Evolutionary conservation across 35 echinoderm and acorn worm species (phyloP).

Genomic region (Stichopus chloronotus): DNA sequence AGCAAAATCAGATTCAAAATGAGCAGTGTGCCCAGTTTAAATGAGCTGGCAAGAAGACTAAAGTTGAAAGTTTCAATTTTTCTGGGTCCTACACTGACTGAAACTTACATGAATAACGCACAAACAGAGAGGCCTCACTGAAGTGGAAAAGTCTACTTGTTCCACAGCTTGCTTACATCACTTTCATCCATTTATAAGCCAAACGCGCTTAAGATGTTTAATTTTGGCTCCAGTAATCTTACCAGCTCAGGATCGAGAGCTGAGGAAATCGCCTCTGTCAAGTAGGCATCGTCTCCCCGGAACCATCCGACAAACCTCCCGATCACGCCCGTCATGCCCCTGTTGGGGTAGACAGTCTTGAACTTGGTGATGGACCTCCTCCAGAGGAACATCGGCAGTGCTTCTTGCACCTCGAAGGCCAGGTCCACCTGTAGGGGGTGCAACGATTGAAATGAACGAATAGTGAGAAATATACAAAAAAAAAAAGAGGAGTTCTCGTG

Average conservation of each 20-base stretch:
- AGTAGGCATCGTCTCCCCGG: conserved; percentile 55
- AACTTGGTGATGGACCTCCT: conserved; percentile 77
- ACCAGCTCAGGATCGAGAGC: conserved; percentile 91
- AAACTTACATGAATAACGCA: no score
- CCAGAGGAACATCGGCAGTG: conserved; percentile 84
- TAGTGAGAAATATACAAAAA: neutral
- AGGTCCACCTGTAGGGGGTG: conserved; percentile 74
- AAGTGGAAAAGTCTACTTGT: no score
- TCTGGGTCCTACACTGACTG: no score
- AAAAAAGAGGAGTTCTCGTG: no score
- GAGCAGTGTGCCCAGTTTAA: no score
- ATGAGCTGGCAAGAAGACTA: no score
- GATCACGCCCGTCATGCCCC: neutral
- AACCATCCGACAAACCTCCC: conserved; percentile 44
- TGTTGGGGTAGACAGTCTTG: conserved; percentile 77
- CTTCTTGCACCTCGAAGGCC: conserved; percentile 97
- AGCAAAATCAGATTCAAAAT: no score
- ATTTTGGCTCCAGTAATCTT: neutral
- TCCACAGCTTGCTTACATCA: no score
- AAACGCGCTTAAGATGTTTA: no score
- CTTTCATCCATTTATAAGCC: no score
- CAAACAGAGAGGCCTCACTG: no score
- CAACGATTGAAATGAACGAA: neutral
- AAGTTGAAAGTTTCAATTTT: no score
- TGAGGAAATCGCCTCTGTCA: conserved; percentile 69